Base-by-base conservation (phyloP, 2,888 invertebrate species). In the Cephus runcator region DNA sequence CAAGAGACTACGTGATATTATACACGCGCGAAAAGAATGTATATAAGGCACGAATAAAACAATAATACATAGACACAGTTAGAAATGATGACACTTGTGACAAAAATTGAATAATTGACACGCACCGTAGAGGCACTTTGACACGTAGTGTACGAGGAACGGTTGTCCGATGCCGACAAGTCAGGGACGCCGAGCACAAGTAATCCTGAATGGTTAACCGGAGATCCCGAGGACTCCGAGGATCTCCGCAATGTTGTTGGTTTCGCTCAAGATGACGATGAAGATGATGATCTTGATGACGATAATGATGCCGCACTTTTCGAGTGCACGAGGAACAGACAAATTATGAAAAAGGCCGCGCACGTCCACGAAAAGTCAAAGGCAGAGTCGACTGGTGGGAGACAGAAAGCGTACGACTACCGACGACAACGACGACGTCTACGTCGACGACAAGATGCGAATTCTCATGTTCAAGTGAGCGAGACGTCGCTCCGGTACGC, bases 401-500 rank as follows among this genome's bases (percentile, higher is more conserved):
- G 23, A 23, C 56, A 9, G 23, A 56, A 23, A 34, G 30, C 15
- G 34, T 71, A 23, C 30, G 71, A 30, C 30, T 31, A 34, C 23
- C 71, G 30, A 23, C 6, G 34, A 33, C 11, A 71, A 71, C 34
- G 33, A 15, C 71, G 15, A 12, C 30, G 34, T 31, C 34, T 56
- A 71, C 71, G 31, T 33, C 31, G 71, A 71, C 71, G 31, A 23
- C 71, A 71, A 71, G 31, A 33, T 31, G 71, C 71, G 31, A 9
- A 71, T 33, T 71, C 71, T 71, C 78, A 76, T 75, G 77, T 78
- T 76, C 77, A 81, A 82, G 79, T 80, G 79, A 77, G 76, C 79
- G 79, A 77, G 78, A 79, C 80, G 78, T 76, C 79, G 79, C 31
- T 71, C 71, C 12, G 31, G 31, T 74, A 80, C 73, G 69, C 73